Percentiles rank a stretch among this genome's conserved stretches.
phyloP scores from a whole-genome alignment of 2,888 invertebrate species.

The Cantharis flavilabris region DNA sequence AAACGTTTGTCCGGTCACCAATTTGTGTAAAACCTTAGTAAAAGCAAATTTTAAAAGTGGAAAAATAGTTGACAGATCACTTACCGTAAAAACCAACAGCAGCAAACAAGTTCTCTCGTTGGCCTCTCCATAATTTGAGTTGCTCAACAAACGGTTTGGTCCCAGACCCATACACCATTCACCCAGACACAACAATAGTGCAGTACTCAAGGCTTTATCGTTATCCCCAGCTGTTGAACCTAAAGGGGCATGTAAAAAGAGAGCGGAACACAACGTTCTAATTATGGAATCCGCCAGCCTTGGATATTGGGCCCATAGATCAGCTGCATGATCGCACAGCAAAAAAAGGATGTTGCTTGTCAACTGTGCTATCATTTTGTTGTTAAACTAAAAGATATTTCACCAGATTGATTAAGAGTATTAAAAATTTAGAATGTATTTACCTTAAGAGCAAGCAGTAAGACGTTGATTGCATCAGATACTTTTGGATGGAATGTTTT shows the following conservation, averaged over 20 bases:
- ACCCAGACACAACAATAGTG: conserved; percentile 85
- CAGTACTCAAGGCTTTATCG: conserved; percentile 76
- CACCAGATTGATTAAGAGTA: neutral
- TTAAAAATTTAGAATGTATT: conserved; percentile 34
- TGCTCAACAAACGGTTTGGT: conserved; percentile 64
- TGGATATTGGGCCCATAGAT: conserved; percentile 73
- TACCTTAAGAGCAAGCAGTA: conserved; percentile 72
- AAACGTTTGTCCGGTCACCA: conserved; percentile 62
- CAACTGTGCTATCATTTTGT: conserved; percentile 80
- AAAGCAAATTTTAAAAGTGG: neutral
- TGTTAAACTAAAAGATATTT: conserved; percentile 68
- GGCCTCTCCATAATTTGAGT: conserved; percentile 55
- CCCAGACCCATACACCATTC: conserved; percentile 93
- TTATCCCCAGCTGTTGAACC: conserved; percentile 60
- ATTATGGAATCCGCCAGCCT: conserved; percentile 64
- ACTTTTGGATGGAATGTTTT: conserved; percentile 66
- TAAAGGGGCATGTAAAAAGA: conserved; percentile 58
- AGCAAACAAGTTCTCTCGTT: conserved; percentile 59
- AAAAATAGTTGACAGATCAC: neutral
- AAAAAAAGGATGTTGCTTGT: conserved; percentile 81
- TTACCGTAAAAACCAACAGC: conserved; percentile 75
- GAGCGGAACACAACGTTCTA: conserved; percentile 57
- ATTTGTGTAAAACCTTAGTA: conserved; percentile 62
- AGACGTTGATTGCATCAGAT: conserved; percentile 69
- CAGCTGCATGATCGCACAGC: conserved; percentile 78